These are phyloP conservation scores for Nymphalis c-album DNA, from an alignment of 2,888 invertebrate genomes.

Conservation along the genomic window DNA sequence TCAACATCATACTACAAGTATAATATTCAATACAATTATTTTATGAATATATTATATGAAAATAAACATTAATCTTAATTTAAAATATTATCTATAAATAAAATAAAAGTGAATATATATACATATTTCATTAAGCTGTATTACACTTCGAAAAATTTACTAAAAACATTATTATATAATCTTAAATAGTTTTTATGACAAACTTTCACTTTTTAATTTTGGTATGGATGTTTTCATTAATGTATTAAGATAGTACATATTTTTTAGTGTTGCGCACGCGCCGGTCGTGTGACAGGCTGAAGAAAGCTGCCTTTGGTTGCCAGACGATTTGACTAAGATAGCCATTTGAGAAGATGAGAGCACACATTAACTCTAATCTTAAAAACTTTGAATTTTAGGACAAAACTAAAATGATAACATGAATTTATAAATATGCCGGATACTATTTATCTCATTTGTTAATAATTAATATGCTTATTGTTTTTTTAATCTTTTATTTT, in stretches of 20 bases:
- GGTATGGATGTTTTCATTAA: slow-evolving; percentile 21
- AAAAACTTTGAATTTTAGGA: no score
- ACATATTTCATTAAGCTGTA: neutral
- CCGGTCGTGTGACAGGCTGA: slow-evolving; percentile 48
- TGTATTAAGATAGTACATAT: slow-evolving; percentile 8
- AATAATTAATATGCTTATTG: no score
- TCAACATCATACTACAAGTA: no score
- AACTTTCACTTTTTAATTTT: slow-evolving; percentile 26
- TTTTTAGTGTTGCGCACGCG: slow-evolving; percentile 23
- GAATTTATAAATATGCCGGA: no score
- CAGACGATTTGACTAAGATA: slow-evolving; percentile 53
- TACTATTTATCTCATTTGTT: no score
- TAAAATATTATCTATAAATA: neutral
- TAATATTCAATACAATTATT: no score
- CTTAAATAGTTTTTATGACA: slow-evolving; percentile 11
- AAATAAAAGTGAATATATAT: neutral
- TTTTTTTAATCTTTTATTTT: no score
- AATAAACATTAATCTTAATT: no score
- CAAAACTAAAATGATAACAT: no score
- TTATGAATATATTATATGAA: no score
- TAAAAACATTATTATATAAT: slow-evolving; percentile 8
- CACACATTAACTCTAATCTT: neutral
- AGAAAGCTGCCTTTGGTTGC: slow-evolving; percentile 52
- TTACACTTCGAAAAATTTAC: neutral
- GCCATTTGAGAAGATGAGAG: slow-evolving; percentile 39